Evolutionary conservation across 1,140 invertebrate species (phyloP), one percentile per base, ranked within the genome.

Genomic region (Varroa destructor): DNA sequence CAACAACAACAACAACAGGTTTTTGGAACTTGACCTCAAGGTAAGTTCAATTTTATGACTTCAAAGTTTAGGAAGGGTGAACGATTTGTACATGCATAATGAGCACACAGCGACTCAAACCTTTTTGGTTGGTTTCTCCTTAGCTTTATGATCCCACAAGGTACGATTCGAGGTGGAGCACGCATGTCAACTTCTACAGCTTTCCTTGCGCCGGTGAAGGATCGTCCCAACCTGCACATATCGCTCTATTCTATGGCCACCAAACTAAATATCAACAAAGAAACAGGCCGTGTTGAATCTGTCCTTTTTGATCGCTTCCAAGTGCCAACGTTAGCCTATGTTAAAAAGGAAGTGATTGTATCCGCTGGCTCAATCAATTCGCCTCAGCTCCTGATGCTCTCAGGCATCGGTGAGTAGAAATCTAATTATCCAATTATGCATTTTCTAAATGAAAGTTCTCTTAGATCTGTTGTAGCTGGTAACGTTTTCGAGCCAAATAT

Each of bases 141-240:
- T 72, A 73, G 74, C 1, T 76, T 76, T 43, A 42, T 71, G 0
- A 64, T 72, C 46, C 56, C 87, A 0, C 93, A 92, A 81, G 91
- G 87, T 6, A 95, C 90, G 0, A 88, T 89, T 70, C 83, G 88
- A 72, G 55, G 74, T 57, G 93, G 93, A 0, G 87, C 87, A 46
- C 82, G 94, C 3, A 96, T 93, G 78, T 93, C 89, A 14, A 90
- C 91, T 0, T 85, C 89, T 0, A 91, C 91, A 79, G 92, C 90
- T 0, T 97, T 95, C 75, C 79, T 97, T 0, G 80, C 89, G 73
- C 91, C 93, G 75, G 76, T 79, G 55, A 82, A 89, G 51, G 80
- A 89, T 1, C 81, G 93, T 1, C 83, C 84, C 40, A 97, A 97
- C 77, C 81, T 97, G 0, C 87, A 93, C 77, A 85, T 93, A 1